Conservation (phyloP, 2,888 invertebrate species). For the Trichopoda pennipes region DNA sequence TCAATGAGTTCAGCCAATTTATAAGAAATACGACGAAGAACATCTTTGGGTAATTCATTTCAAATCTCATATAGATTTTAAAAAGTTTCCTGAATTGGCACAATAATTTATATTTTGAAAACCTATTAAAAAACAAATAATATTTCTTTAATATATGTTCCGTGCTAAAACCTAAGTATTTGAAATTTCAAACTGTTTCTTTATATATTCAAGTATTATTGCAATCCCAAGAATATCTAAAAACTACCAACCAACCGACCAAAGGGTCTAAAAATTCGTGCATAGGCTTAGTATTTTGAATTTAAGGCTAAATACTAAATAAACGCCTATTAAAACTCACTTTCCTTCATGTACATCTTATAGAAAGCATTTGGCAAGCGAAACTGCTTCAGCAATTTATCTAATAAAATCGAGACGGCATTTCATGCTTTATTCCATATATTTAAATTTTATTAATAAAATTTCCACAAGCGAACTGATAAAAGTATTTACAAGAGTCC, state of each 20-base stretch:
- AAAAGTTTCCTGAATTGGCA: too few species aligned
- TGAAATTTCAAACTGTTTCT: constrained; percentile 90
- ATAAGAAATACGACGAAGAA: too few species aligned
- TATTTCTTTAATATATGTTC: constrained; percentile 91
- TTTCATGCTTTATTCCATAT: constrained; percentile 85
- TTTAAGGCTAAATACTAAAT: constrained; percentile 86
- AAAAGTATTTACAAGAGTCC: constrained; percentile 90
- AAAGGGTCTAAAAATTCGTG: constrained; percentile 86
- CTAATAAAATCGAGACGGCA: constrained; percentile 80
- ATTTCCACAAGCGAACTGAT: constrained; percentile 87
- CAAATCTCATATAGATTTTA: too few species aligned
- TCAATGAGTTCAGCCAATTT: too few species aligned
- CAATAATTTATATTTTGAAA: too few species aligned
- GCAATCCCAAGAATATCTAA: constrained; percentile 88
- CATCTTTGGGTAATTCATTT: too few species aligned
- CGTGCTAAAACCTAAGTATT: constrained; percentile 90
- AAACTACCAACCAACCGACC: constrained; percentile 97
- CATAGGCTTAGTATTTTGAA: constrained; percentile 89
- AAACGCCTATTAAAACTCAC: constrained; percentile 71
- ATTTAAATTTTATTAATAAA: constrained; percentile 85
- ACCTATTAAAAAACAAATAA: constrained; percentile 89
- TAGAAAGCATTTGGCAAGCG: constrained; percentile 81
- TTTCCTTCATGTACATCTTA: constrained; percentile 81
- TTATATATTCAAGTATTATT: constrained; percentile 88
- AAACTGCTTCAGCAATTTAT: constrained; percentile 80